Evolutionary conservation across 2,797 vertebrate species (phyloP).

Genomic region (Pristis pectinata): DNA sequence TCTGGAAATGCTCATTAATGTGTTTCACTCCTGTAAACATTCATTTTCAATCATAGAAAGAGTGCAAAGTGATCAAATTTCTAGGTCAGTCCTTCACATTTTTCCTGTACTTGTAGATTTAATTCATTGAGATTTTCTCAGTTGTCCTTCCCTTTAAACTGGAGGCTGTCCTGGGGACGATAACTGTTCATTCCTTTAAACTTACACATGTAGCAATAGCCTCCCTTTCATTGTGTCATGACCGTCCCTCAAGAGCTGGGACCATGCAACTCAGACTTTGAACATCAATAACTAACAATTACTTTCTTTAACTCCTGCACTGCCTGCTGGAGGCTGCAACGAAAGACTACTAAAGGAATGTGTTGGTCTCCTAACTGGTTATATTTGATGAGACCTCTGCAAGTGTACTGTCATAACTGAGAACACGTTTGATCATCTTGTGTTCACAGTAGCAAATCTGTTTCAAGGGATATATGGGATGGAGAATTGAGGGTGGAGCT

Average conservation of each 20-base stretch:
- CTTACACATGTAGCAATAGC: background rate
- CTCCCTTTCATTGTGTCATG: background rate
- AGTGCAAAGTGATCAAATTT: too few relatives aligned
- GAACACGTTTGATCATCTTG: background rate
- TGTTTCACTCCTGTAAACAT: too few relatives aligned
- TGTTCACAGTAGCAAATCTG: background rate
- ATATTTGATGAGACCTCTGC: background rate
- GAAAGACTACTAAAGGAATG: background rate
- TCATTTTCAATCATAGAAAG: too few relatives aligned
- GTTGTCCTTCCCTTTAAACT: background rate
- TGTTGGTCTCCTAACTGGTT: background rate
- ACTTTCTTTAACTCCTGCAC: background rate
- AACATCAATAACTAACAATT: background rate
- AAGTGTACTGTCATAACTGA: too few relatives aligned
- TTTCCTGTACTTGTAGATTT: background rate
- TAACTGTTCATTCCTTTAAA: background rate
- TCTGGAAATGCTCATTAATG: too few relatives aligned
- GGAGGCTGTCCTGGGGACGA: background rate
- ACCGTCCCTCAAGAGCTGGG: too few relatives aligned
- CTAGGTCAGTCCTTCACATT: background rate
- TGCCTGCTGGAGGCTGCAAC: background rate
- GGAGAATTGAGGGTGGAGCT: background rate
- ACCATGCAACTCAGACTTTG: background rate
- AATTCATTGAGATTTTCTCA: background rate
- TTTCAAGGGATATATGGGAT: background rate